phyloP scores from a whole-genome alignment of 2,797 vertebrate genomes.

The Xerus rutilus region DNA sequence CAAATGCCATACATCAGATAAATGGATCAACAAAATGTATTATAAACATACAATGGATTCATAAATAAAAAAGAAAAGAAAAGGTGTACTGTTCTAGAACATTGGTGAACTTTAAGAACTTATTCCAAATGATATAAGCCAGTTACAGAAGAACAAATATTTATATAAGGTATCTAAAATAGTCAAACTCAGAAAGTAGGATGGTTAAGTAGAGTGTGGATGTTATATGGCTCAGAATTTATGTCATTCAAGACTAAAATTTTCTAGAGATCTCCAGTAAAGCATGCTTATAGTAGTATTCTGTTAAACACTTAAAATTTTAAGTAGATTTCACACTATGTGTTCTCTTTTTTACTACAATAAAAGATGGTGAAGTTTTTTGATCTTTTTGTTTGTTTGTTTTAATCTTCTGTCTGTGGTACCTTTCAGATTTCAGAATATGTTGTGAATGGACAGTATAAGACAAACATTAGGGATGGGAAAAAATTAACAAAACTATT shows the following conservation, averaged over 20 bases:
- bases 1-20: not conserved
- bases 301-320: not conserved
- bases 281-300: not conserved
- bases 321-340: not conserved
- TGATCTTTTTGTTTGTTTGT: not conserved
- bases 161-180: not conserved
- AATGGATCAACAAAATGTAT: not conserved
- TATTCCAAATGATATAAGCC: not conserved
- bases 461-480: constrained; percentile 31
- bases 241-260: not conserved
- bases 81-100: not conserved
- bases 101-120: not conserved
- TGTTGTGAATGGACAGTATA: constrained; percentile 62
- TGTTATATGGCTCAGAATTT: not conserved
- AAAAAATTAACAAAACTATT: constrained; percentile 52
- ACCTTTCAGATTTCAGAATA: constrained; percentile 73
- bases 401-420: constrained; percentile 62
- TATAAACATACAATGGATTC: not conserved
- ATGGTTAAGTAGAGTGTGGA: not conserved
- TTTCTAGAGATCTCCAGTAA: not conserved
- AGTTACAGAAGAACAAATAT: not conserved
- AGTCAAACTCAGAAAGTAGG: not conserved
- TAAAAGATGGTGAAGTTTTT: not conserved
- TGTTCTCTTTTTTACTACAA: not conserved
- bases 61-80: not conserved